Base-by-base conservation (phyloP, 2,797 vertebrate species). In the Melanotaenia trifasciata region DNA sequence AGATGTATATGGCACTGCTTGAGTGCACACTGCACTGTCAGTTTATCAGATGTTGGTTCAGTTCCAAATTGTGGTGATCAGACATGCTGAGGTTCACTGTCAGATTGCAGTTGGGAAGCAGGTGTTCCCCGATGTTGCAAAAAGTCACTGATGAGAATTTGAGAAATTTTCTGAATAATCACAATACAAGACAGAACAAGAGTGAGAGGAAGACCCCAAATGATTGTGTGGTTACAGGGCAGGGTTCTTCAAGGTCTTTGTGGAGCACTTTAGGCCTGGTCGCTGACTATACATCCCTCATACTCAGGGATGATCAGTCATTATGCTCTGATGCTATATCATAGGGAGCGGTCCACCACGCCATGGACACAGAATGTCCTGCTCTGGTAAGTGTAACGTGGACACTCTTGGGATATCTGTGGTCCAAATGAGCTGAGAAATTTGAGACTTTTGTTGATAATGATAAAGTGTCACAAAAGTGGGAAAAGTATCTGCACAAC, bases 341-440 rank as follows among this genome's bases (percentile, higher is more conserved):
- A 86, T 80, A 73, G 83, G 90, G 85, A 82, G 90, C 73, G 85
- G 84, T 79, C 75, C 26, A 16, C 50, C 32, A 10, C 38, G 32
- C 87, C 84, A 90, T 84, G 90, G 68, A 57, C 75, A 32, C 16
- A 82, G 81, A 82, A 81, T 87, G 35, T 47, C 64, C 57, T 74
- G 70, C 66, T 90, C 86, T 91, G 90, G 90, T 88, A 79, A 88
- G 59, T 90, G 75, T 92, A 86, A 86, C 40, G 32, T 62, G 73
- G 65, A 85, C 20, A 60, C 74, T 79, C 63, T 18, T 33, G 56
- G 67, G 75, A 86, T 61, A 78, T 50, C 47, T 61, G 20, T 57
- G 40, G 18, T 69, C 60, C 63, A 70, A 75, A 80, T 79, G 54
- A 80, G 56, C 0, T 18, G 56, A 47, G 51, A 13, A 70, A 64